These are phyloP conservation scores for Acanthoscelides obtectus DNA, from an alignment of 2,888 invertebrate species.

Conservation along the genomic window DNA sequence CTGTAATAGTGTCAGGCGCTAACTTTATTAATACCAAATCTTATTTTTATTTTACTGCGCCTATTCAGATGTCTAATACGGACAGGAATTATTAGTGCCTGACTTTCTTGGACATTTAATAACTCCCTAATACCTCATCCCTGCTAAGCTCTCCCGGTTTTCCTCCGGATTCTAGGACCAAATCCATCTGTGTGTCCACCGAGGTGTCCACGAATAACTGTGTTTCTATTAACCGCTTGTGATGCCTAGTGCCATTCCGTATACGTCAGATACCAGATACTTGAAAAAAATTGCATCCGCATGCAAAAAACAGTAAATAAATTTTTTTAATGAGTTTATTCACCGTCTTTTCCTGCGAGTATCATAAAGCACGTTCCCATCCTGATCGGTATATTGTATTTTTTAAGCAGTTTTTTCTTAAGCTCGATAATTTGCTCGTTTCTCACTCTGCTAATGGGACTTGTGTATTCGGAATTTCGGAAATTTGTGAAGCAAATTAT, in stretches of 20 bases:
- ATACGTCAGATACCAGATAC: background rate
- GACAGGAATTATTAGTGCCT: too few relatives aligned
- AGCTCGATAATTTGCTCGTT: background rate
- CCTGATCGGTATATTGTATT: background rate
- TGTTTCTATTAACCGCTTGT: background rate
- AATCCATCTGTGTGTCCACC: background rate
- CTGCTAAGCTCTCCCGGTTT: too few relatives aligned
- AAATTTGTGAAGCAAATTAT: background rate
- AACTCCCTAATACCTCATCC: too few relatives aligned
- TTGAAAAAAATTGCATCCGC: background rate
- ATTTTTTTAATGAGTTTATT: background rate
- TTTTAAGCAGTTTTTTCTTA: background rate
- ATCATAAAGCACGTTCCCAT: background rate
- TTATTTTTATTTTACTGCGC: too few relatives aligned
- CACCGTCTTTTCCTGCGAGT: background rate
- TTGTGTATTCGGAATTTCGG: background rate
- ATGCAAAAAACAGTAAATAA: background rate
- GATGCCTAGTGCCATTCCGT: background rate
- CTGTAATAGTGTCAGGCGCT: too few relatives aligned
- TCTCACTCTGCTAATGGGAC: background rate
- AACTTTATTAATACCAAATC: too few relatives aligned
- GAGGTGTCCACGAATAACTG: background rate
- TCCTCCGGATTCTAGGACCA: background rate
- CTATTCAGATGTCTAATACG: too few relatives aligned
- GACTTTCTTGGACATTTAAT: too few relatives aligned